These are phyloP conservation scores for Aphelocoma californica DNA, from an alignment of 2,797 vertebrate species.

Conservation along the genomic window DNA sequence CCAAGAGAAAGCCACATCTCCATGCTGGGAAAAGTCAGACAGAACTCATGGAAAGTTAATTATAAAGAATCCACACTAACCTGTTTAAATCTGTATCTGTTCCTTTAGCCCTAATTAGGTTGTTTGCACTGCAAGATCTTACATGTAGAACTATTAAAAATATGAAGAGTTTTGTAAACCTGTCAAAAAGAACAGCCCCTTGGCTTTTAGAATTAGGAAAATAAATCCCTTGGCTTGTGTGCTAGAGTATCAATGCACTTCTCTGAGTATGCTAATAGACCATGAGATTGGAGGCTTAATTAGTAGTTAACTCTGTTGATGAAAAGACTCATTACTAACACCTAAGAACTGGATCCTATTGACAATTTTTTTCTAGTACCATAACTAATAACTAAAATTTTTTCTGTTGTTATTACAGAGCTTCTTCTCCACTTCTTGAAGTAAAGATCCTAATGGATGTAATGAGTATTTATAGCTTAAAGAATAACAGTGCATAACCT, in stretches of 20 bases:
- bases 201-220: background rate
- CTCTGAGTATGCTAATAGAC: background rate
- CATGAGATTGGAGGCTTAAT: background rate
- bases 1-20: background rate
- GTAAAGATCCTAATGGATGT: background rate
- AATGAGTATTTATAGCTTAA: constrained; percentile 52
- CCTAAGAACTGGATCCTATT: background rate
- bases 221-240: background rate
- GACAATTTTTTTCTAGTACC: background rate
- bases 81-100: background rate
- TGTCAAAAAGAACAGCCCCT: background rate
- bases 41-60: background rate
- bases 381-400: background rate
- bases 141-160: background rate
- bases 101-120: background rate
- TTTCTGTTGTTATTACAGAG: background rate
- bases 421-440: background rate
- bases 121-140: background rate
- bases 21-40: background rate
- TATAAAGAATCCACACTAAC: background rate
- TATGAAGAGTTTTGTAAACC: background rate
- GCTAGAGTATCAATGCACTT: background rate
- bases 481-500: constrained; percentile 7
- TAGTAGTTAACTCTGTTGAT: background rate
- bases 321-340: background rate